Evolutionary conservation across 1,140 invertebrate species (phyloP).

Genomic region (Tyrophagus putrescentiae): DNA sequence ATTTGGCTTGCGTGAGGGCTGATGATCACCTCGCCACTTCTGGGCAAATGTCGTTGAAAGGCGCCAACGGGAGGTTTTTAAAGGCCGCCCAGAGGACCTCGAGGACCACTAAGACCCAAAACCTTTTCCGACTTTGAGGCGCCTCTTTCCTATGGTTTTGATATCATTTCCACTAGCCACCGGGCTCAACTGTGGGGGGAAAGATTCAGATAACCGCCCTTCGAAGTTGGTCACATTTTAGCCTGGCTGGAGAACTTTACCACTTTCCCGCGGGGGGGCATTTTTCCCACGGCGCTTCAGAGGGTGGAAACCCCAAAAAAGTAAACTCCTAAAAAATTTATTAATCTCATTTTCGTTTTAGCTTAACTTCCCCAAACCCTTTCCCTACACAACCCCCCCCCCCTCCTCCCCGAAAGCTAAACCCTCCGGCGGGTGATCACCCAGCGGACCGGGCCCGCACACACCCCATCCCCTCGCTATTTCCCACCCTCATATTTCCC

Average conservation of each 20-base stretch:
- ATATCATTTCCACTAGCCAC: neutral
- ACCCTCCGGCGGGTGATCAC: constrained; percentile 41
- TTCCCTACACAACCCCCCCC: neutral
- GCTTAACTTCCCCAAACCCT: neutral
- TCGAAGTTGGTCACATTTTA: neutral
- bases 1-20: constrained; percentile 24
- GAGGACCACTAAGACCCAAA: too few relatives aligned
- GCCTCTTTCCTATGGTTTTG: too few relatives aligned
- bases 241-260: neutral
- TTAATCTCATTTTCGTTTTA: neutral
- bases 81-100: too few relatives aligned
- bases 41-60: neutral
- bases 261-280: neutral
- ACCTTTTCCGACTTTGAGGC: too few relatives aligned
- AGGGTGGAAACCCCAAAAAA: neutral
- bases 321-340: too few relatives aligned
- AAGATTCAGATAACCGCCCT: neutral
- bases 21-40: constrained; percentile 13
- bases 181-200: neutral
- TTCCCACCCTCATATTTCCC: constrained; percentile 73
- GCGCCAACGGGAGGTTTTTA: too few relatives aligned
- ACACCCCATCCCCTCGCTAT: constrained; percentile 65
- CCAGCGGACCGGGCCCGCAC: constrained; percentile 63
- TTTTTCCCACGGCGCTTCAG: neutral
- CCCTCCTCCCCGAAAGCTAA: neutral